Evolutionary conservation across 2,797 vertebrate species (phyloP).

Genomic region (Xenentodon cancila): DNA sequence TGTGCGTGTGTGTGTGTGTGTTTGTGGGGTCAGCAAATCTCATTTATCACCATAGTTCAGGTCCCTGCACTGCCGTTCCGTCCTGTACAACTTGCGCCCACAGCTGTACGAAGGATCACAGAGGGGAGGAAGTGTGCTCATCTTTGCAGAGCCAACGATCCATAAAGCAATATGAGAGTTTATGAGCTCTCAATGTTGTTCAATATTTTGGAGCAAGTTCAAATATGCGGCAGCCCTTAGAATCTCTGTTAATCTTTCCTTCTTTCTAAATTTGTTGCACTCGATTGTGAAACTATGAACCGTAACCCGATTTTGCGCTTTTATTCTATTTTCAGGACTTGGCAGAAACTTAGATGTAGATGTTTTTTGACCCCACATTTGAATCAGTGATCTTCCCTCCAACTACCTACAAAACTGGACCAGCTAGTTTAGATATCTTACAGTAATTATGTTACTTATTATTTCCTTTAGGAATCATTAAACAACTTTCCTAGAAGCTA

Average conservation of each 20-base stretch:
- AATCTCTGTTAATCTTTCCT: slow-evolving; percentile 1
- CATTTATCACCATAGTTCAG: slow-evolving; percentile 62
- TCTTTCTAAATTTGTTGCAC: slow-evolving; percentile 2
- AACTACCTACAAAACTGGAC: too few relatives aligned
- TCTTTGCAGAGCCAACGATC: slow-evolving; percentile 64
- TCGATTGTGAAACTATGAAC: slow-evolving; percentile 4
- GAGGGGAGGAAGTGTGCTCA: slow-evolving; percentile 40
- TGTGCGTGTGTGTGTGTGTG: slow-evolving; percentile 15
- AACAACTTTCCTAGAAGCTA: too few relatives aligned
- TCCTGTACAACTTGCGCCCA: slow-evolving; percentile 20
- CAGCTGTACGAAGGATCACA: slow-evolving; percentile 54
- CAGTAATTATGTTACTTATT: too few relatives aligned
- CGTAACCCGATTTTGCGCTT: not conserved
- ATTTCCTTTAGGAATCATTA: too few relatives aligned
- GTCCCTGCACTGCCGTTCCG: slow-evolving; percentile 49
- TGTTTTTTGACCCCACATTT: too few relatives aligned
- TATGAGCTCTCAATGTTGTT: slow-evolving; percentile 75
- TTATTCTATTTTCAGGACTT: too few relatives aligned
- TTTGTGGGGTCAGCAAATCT: slow-evolving; percentile 67
- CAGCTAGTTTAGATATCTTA: too few relatives aligned
- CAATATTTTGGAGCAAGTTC: slow-evolving; percentile 53
- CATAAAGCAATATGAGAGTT: slow-evolving; percentile 76
- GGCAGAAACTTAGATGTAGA: too few relatives aligned
- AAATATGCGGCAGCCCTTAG: slow-evolving; percentile 39
- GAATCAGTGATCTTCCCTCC: too few relatives aligned